phyloP scores from a whole-genome alignment of 2,888 invertebrate species.

The Herminia tarsipennalis region DNA sequence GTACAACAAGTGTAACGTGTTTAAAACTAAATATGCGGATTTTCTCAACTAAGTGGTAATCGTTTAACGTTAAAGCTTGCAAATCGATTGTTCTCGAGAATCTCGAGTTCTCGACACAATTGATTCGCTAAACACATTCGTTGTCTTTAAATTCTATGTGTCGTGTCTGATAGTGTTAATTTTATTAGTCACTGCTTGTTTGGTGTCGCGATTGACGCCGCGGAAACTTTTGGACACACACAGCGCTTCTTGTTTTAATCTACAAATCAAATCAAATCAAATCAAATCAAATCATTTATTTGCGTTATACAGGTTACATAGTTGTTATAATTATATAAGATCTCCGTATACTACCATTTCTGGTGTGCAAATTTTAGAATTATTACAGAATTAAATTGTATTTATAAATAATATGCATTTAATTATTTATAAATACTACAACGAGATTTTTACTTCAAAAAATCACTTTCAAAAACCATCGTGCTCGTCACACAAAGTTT shows the following conservation, averaged over 20 bases:
- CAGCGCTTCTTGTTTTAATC: background rate
- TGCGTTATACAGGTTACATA: too few relatives aligned
- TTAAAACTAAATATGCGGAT: slow-evolving; percentile 2
- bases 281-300: too few relatives aligned
- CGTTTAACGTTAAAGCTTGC: slow-evolving; percentile 2
- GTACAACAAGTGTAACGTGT: slow-evolving; percentile 21
- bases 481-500: too few relatives aligned
- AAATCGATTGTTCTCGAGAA: slow-evolving; percentile 11
- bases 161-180: background rate
- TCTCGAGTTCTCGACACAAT: slow-evolving; percentile 9
- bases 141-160: slow-evolving; percentile 1
- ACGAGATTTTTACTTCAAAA: too few relatives aligned
- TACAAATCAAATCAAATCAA: too few relatives aligned
- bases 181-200: background rate
- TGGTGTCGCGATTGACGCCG: background rate
- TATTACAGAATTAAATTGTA: too few relatives aligned
- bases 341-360: too few relatives aligned
- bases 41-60: slow-evolving; percentile 8
- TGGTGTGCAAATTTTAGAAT: too few relatives aligned
- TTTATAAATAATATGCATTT: too few relatives aligned
- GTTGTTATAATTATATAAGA: too few relatives aligned
- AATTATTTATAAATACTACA: too few relatives aligned
- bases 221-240: background rate
- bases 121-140: slow-evolving; percentile 5
- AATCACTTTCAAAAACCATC: too few relatives aligned